These are phyloP conservation scores for Amyelois transitella DNA, from an alignment of 1,140 invertebrate species.

Conservation along the genomic window DNA sequence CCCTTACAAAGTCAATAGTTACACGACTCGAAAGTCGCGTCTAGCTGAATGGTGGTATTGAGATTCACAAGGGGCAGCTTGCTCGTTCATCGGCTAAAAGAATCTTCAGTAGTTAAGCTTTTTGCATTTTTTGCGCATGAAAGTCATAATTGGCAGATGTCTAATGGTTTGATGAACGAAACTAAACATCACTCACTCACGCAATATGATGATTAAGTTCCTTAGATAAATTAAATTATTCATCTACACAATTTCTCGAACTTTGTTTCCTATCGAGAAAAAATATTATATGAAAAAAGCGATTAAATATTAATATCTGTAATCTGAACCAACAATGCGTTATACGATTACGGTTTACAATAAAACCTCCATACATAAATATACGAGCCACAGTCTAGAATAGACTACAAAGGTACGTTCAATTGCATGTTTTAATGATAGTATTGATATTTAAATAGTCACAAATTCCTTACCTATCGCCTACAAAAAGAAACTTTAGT, in stretches of 20 bases:
- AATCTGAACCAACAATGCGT: not conserved
- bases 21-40: not conserved
- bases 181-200: too few relatives aligned
- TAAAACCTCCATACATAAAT: too few relatives aligned
- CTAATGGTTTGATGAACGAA: not conserved
- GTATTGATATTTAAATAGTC: too few relatives aligned
- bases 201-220: not conserved
- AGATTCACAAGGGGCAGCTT: not conserved
- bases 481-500: too few relatives aligned
- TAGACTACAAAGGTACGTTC: too few relatives aligned
- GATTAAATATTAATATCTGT: not conserved
- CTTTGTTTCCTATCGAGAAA: not conserved
- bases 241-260: not conserved
- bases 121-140: not conserved
- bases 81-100: not conserved
- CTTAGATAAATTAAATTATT: not conserved
- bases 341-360: too few relatives aligned
- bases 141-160: not conserved
- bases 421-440: too few relatives aligned
- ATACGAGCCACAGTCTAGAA: too few relatives aligned
- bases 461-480: too few relatives aligned
- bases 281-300: too few relatives aligned
- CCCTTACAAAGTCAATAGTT: not conserved
- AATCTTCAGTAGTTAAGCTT: not conserved
- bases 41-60: not conserved